Percentiles rank a stretch among this genome's conserved stretches.
Evolutionary conservation across 2,888 invertebrate genomes (phyloP).

Genomic region (Callosobruchus maculatus): DNA sequence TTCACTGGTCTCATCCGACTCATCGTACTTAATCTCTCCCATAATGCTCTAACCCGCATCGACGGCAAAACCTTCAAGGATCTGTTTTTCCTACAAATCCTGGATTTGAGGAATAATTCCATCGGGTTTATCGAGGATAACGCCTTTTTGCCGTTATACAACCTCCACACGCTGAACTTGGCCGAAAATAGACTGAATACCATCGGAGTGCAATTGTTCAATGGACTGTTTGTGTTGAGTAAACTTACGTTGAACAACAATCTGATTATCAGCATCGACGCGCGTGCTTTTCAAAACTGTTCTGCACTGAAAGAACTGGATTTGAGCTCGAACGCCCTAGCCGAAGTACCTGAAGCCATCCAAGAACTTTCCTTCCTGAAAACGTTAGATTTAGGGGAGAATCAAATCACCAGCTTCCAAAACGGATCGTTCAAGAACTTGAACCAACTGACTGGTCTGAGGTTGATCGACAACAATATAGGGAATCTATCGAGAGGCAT

Average conservation of each 20-base stretch:
- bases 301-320: conserved; percentile 85
- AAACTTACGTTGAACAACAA: conserved; percentile 85
- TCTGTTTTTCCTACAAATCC: conserved; percentile 78
- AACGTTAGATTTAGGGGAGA: conserved; percentile 88
- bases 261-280: conserved; percentile 72
- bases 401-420: conserved; percentile 77
- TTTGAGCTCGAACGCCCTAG: conserved; percentile 80
- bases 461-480: conserved; percentile 86
- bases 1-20: conserved; percentile 81
- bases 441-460: conserved; percentile 79
- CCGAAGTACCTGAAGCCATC: conserved; percentile 77
- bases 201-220: conserved; percentile 76
- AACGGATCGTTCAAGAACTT: conserved; percentile 84
- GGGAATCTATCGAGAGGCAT: conserved; percentile 80
- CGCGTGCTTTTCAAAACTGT: conserved; percentile 82
- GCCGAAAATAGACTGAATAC: conserved; percentile 83
- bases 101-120: conserved; percentile 81
- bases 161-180: conserved; percentile 83
- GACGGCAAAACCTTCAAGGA: conserved; percentile 84
- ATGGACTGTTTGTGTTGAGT: conserved; percentile 77
- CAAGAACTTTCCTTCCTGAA: conserved; percentile 79
- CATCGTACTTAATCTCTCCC: conserved; percentile 80
- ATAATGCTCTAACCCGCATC: conserved; percentile 80
- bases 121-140: conserved; percentile 86
- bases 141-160: conserved; percentile 82